phyloP scores from a whole-genome alignment of 2,888 invertebrate genomes.

The Tetragonisca angustula region DNA sequence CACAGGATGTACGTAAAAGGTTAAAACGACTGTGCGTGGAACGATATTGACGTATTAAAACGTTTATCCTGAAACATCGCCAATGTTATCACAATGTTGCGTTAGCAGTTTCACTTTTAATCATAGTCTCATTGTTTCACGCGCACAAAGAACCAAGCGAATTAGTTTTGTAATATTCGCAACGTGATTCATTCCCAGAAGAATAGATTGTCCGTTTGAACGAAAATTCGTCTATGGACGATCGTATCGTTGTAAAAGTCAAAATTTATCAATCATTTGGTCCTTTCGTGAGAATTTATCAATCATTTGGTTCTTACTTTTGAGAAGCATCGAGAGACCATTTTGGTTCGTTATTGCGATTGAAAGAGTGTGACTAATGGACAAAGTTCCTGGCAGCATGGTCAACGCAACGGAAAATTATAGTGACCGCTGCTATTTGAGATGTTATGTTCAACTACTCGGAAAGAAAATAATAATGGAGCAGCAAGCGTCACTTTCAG shows the following conservation, averaged over 20 bases:
- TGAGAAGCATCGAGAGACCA: background rate
- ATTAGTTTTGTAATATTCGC: background rate
- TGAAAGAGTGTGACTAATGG: conserved; percentile 24
- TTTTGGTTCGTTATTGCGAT: conserved; percentile 3
- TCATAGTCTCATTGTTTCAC: background rate
- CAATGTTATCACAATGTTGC: conserved; percentile 5
- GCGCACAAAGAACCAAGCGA: background rate
- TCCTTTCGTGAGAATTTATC: background rate
- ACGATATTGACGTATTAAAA: background rate
- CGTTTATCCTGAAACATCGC: background rate
- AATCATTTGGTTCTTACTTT: background rate
- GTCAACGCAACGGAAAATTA: conserved; percentile 42
- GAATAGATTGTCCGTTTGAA: background rate
- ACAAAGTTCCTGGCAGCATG: conserved; percentile 18
- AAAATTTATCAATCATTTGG: background rate
- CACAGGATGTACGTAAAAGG: no score
- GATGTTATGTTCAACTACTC: conserved; percentile 33
- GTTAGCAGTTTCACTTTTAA: conserved; percentile 17
- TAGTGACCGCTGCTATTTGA: conserved; percentile 14
- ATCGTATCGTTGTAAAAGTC: background rate
- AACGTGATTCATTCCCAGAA: background rate
- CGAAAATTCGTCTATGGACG: background rate
- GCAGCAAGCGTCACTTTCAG: background rate
- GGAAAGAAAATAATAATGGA: conserved; percentile 33
- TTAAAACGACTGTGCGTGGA: background rate